phyloP scores from a whole-genome alignment of 1,140 invertebrate genomes.

The Eupristina koningsbergeri region DNA sequence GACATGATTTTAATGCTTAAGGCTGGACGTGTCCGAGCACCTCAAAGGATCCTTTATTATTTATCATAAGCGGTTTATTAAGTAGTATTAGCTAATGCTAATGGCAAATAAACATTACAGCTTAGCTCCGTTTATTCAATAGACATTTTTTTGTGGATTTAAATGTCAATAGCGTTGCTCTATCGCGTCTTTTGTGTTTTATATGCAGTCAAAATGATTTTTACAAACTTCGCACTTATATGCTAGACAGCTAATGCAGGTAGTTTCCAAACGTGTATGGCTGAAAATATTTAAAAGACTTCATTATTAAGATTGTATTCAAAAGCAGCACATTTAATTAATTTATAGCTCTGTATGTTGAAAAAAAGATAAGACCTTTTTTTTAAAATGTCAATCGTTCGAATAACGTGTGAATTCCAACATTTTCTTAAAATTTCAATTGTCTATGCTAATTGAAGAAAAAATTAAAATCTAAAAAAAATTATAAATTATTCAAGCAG shows the following conservation, averaged over 20 bases:
- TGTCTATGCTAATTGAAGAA: too few relatives aligned
- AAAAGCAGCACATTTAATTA: too few relatives aligned
- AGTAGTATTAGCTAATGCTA: neutral
- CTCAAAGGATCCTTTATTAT: neutral
- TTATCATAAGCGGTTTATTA: neutral
- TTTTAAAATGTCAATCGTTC: too few relatives aligned
- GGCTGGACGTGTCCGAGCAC: slow-evolving; percentile 17
- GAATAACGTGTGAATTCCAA: too few relatives aligned
- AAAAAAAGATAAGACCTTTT: too few relatives aligned
- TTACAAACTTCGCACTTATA: neutral
- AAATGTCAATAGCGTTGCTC: slow-evolving; percentile 5
- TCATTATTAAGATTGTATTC: neutral
- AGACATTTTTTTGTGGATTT: neutral
- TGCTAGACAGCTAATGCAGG: neutral
- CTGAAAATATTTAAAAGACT: neutral
- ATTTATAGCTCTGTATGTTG: too few relatives aligned
- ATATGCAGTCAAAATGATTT: slow-evolving; percentile 10
- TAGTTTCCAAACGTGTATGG: too few relatives aligned
- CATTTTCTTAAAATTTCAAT: too few relatives aligned
- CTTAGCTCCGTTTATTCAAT: neutral
- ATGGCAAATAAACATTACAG: slow-evolving; percentile 1
- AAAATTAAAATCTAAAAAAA: too few relatives aligned
- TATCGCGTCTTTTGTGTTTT: neutral
- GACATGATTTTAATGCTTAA: slow-evolving; percentile 45
- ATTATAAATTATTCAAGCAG: too few relatives aligned